Conservation (phyloP, 2,888 invertebrate species). For the Thymelicus lineola region DNA sequence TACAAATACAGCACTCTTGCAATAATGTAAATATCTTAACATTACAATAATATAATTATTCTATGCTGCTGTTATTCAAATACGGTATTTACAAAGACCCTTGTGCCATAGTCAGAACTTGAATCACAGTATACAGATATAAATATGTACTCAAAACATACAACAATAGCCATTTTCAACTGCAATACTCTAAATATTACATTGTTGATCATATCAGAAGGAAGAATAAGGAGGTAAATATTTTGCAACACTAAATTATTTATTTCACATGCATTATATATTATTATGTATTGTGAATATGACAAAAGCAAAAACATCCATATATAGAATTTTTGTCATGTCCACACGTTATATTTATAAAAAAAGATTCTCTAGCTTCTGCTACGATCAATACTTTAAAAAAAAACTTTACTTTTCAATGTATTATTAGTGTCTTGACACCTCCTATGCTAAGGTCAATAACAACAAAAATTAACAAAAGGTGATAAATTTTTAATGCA, state of each 20-base stretch:
- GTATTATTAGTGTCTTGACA: too few species aligned
- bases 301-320: too few species aligned
- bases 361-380: constrained; percentile 19
- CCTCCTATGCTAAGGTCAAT: too few species aligned
- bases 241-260: background rate
- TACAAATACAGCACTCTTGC: too few species aligned
- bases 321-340: too few species aligned
- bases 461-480: too few species aligned
- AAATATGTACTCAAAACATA: constrained; percentile 14
- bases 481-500: too few species aligned
- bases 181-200: too few species aligned
- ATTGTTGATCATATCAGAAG: background rate
- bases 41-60: constrained; percentile 1
- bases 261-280: background rate
- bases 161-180: background rate
- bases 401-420: too few species aligned
- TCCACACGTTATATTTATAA: background rate
- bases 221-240: background rate
- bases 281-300: background rate
- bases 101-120: constrained; percentile 15
- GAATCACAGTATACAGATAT: constrained; percentile 24
- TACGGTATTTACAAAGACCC: constrained; percentile 18
- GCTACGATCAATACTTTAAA: background rate
- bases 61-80: background rate
- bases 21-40: constrained; percentile 14